phyloP scores from a whole-genome alignment of 92 coral and sea anemone species.

The Siderastrea siderea region DNA sequence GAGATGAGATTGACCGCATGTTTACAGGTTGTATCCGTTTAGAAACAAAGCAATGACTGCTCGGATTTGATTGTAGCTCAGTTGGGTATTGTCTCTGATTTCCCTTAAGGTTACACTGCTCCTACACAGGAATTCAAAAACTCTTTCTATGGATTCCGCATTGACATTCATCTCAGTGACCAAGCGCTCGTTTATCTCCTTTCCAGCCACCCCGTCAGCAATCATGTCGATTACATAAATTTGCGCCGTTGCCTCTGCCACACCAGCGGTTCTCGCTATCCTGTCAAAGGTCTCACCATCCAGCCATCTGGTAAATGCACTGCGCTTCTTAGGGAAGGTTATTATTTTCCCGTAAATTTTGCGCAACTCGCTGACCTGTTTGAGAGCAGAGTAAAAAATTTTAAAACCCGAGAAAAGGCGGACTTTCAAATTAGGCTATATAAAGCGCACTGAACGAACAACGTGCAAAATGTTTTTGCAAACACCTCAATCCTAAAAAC shows the following conservation, averaged over 20 bases:
- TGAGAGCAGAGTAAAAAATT: background rate
- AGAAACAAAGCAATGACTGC: conserved; percentile 1
- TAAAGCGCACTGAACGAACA: background rate
- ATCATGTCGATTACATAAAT: background rate
- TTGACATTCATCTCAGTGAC: conserved; percentile 20
- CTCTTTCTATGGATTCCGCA: background rate
- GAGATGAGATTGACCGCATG: background rate
- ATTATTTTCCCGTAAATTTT: conserved; percentile 32
- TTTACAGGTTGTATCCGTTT: background rate
- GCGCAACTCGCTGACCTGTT: conserved; percentile 34
- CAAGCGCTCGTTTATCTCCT: no score
- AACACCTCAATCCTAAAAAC: background rate
- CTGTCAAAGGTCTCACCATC: conserved; percentile 25
- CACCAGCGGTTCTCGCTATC: conserved; percentile 15
- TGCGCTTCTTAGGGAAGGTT: conserved; percentile 25
- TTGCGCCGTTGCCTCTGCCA: conserved; percentile 52
- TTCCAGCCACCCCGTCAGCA: conserved; percentile 27
- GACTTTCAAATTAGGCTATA: background rate
- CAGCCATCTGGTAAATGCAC: conserved; percentile 19
- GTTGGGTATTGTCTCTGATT: conserved; percentile 24
- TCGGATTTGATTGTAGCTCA: conserved; percentile 27
- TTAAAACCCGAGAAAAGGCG: background rate
- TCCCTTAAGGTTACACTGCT: conserved; percentile 41
- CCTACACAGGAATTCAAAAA: background rate
- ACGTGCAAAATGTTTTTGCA: background rate